Conservation (phyloP, 2,888 invertebrate genomes). For the Plagodis pulveraria region DNA sequence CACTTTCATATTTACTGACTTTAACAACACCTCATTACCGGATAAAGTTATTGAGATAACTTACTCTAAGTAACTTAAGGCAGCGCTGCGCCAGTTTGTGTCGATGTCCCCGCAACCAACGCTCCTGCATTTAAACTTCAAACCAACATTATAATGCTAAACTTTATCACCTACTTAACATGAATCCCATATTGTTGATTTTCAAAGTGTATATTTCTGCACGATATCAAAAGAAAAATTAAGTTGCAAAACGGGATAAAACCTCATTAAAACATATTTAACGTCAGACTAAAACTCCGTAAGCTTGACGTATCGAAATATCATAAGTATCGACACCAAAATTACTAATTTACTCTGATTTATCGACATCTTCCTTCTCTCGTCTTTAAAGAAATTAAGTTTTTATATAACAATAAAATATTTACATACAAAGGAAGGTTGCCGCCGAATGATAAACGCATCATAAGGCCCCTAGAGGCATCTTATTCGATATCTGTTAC, state of each 20-base stretch:
- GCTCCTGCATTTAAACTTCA: neutral
- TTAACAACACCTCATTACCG: slow-evolving; percentile 34
- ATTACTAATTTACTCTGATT: slow-evolving; percentile 40
- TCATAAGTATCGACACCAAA: slow-evolving; percentile 19
- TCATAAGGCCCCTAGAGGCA: slow-evolving; percentile 71
- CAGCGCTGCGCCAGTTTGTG: no score
- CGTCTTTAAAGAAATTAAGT: slow-evolving; percentile 41
- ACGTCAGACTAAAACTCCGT: slow-evolving; percentile 56
- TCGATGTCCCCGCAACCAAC: neutral
- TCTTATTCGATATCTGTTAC: slow-evolving; percentile 73
- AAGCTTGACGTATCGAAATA: slow-evolving; percentile 65
- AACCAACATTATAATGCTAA: slow-evolving; percentile 38
- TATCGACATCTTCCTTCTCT: slow-evolving; percentile 29
- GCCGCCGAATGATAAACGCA: slow-evolving; percentile 79
- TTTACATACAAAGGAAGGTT: slow-evolving; percentile 76
- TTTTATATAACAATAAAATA: slow-evolving; percentile 71
- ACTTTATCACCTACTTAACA: slow-evolving; percentile 74
- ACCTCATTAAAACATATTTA: slow-evolving; percentile 63
- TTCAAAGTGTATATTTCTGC: slow-evolving; percentile 48
- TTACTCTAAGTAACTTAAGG: slow-evolving; percentile 17
- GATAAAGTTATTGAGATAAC: slow-evolving; percentile 45
- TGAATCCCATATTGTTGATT: slow-evolving; percentile 64
- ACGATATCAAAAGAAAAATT: slow-evolving; percentile 39
- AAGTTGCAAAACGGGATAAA: slow-evolving; percentile 46
- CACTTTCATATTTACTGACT: neutral